Conservation (phyloP, 1,140 invertebrate genomes). For the Nomia melanderi region DNA sequence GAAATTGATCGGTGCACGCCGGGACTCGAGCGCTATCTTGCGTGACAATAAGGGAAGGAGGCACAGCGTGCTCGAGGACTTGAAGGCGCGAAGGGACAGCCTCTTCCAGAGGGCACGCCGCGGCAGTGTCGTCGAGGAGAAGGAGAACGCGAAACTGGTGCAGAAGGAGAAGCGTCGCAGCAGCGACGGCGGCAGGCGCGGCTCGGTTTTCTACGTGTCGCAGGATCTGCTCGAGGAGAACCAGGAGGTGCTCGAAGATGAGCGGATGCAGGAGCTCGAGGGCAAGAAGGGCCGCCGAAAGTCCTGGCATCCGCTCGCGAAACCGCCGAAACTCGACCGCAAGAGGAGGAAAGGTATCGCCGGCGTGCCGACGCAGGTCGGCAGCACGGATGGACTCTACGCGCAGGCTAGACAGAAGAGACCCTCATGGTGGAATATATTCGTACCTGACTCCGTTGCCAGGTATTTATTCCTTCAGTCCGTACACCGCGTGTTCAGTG, state of each 20-base stretch:
- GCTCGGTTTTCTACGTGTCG: constrained; percentile 72
- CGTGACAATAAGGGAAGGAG: constrained; percentile 60
- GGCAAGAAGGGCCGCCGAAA: constrained; percentile 83
- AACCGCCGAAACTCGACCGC: constrained; percentile 83
- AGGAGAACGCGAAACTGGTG: constrained; percentile 65
- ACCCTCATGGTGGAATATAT: constrained; percentile 92
- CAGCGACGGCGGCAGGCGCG: constrained; percentile 62
- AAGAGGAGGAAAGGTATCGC: constrained; percentile 85
- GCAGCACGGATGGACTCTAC: constrained; percentile 81
- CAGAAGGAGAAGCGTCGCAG: constrained; percentile 60
- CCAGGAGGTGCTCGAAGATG: constrained; percentile 72
- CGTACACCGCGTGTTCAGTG: not conserved
- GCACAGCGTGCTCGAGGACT: constrained; percentile 76
- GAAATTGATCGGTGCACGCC: constrained; percentile 34
- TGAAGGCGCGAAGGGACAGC: constrained; percentile 75
- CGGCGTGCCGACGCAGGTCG: constrained; percentile 75
- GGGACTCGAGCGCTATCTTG: constrained; percentile 40
- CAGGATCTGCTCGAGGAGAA: constrained; percentile 75
- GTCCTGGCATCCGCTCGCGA: constrained; percentile 86
- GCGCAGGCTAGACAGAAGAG: constrained; percentile 85
- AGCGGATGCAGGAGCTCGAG: constrained; percentile 75
- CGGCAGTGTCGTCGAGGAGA: constrained; percentile 74
- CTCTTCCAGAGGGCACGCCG: constrained; percentile 74
- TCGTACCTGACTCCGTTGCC: constrained; percentile 85
- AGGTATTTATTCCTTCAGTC: constrained; percentile 68